Percentiles rank a stretch among this genome's conserved stretches.
These are phyloP conservation scores for Pelobates cultripes DNA, from an alignment of 2,797 vertebrate species.

Conservation along the genomic window DNA sequence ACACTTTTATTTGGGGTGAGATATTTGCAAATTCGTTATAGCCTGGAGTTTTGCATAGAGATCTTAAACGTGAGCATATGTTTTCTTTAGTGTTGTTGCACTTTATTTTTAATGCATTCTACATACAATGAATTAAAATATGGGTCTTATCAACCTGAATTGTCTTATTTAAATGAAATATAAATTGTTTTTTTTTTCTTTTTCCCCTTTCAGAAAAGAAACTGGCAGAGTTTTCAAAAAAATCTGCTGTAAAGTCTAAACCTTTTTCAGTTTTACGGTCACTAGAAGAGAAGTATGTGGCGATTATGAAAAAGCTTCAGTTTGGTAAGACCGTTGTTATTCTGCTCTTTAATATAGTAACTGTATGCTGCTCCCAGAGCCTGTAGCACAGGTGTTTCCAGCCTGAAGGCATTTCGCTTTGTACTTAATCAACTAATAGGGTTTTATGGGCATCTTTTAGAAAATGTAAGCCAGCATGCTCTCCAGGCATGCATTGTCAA, in stretches of 20 bases:
- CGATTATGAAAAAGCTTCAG: slow-evolving; percentile 96
- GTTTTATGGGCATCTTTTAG: not conserved
- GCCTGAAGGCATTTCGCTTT: not conserved
- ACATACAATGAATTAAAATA: no score
- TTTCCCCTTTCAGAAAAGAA: slow-evolving; percentile 82
- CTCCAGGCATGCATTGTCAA: not conserved
- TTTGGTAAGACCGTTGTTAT: slow-evolving; percentile 83
- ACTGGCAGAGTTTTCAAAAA: slow-evolving; percentile 90
- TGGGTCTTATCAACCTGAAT: no score
- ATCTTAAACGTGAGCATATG: no score
- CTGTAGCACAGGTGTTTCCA: not conserved
- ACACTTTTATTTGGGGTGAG: no score
- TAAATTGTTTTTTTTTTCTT: no score
- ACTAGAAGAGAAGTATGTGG: slow-evolving; percentile 94
- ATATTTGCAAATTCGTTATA: no score
- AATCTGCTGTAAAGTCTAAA: slow-evolving; percentile 84
- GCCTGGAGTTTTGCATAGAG: no score
- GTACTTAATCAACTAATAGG: not conserved
- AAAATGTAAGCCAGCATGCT: not conserved
- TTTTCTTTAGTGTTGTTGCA: no score
- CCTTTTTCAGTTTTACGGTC: slow-evolving; percentile 90
- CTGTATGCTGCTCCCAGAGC: not conserved
- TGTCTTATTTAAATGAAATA: no score
- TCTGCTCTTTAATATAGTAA: slow-evolving; percentile 3
- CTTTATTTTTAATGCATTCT: no score